These are phyloP conservation scores for Ardeotis arabs DNA, from an alignment of 2,113 vertebrate species.

Conservation along the genomic window DNA sequence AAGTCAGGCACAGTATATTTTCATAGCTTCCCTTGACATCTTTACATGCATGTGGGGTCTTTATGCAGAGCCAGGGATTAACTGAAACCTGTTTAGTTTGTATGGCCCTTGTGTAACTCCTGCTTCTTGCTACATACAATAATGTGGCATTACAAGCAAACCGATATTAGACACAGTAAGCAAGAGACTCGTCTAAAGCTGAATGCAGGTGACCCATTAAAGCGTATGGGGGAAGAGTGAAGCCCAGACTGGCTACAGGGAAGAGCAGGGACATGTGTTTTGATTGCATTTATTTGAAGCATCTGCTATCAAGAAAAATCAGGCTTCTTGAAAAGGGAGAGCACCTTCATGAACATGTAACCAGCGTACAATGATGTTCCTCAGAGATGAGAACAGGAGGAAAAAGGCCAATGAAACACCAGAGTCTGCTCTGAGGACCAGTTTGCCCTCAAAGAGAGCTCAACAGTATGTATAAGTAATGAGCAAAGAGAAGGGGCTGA, in stretches of 20 bases:
- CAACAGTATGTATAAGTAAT: rapidly evolving
- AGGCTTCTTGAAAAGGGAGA: neutral
- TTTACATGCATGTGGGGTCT: neutral
- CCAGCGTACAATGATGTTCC: neutral
- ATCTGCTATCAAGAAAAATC: neutral
- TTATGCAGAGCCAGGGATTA: neutral
- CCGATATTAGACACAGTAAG: neutral
- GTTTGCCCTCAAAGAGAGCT: neutral
- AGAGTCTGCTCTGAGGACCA: neutral
- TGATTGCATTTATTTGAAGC: neutral
- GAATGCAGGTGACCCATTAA: neutral
- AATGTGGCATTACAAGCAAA: neutral
- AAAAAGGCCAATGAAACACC: neutral
- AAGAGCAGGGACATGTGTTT: neutral
- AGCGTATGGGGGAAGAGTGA: neutral
- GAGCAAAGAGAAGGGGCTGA: neutral
- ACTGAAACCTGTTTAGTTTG: neutral
- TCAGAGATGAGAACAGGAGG: neutral
- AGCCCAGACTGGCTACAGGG: neutral
- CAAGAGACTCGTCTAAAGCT: neutral
- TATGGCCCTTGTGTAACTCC: neutral
- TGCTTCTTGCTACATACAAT: neutral
- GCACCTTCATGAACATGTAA: rapidly evolving
- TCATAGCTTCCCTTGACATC: neutral
- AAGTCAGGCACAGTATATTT: neutral